phyloP scores from a whole-genome alignment of 2,888 invertebrate genomes.

The Eristalis pertinax region DNA sequence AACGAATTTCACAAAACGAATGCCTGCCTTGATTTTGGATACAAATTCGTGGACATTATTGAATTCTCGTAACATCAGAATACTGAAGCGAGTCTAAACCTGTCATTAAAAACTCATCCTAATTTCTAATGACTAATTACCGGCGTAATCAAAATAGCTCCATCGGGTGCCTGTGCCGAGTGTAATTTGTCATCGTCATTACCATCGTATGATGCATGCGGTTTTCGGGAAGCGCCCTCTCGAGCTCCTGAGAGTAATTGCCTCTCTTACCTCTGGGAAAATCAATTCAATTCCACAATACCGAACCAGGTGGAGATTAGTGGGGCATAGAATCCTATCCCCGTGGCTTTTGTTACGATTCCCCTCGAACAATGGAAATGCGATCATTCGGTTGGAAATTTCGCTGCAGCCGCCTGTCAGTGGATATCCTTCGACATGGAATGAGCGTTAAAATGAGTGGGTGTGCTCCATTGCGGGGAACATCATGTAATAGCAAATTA shows the following conservation, averaged over 20 bases:
- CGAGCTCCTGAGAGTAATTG: not conserved
- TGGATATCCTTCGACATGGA: not conserved
- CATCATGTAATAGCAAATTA: slow-evolving; percentile 35
- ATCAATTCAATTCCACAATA: slow-evolving; percentile 33
- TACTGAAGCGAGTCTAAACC: not conserved
- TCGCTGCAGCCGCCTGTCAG: slow-evolving; percentile 11
- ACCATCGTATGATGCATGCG: not conserved
- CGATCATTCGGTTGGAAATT: slow-evolving; percentile 17
- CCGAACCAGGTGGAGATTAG: slow-evolving; percentile 11
- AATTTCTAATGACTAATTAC: not conserved
- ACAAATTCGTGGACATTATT: not conserved
- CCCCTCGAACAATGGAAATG: slow-evolving; percentile 12
- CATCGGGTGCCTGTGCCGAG: not conserved
- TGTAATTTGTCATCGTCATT: not conserved
- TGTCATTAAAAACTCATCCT: not conserved
- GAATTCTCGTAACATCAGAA: not conserved
- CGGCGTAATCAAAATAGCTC: not conserved
- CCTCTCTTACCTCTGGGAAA: slow-evolving; percentile 1
- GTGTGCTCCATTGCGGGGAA: not conserved
- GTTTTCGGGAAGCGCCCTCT: not conserved
- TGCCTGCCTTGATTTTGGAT: not conserved
- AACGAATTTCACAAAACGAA: not conserved
- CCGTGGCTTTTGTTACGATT: slow-evolving; percentile 27
- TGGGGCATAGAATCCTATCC: not conserved
- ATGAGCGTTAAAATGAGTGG: not conserved